phyloP scores from a whole-genome alignment of 2,797 vertebrate species.

The Meriones psammophilus region DNA sequence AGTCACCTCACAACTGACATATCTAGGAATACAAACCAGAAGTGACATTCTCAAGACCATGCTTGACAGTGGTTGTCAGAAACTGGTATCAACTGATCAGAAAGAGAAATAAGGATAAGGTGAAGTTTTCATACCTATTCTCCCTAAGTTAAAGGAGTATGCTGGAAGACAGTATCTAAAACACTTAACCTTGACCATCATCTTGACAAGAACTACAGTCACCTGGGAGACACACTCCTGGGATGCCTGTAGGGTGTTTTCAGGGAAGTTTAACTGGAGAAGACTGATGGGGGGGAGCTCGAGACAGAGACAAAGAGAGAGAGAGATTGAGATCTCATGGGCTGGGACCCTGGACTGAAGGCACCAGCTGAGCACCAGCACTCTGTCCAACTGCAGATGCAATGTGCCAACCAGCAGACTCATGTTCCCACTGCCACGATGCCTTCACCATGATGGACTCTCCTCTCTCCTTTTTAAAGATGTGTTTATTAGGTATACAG shows the following conservation, averaged over 20 bases:
- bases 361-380: background rate
- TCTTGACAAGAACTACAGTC: background rate
- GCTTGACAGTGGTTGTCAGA: background rate
- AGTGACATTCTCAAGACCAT: background rate
- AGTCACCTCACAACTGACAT: background rate
- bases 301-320: no score
- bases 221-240: background rate
- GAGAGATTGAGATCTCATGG: no score
- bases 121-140: background rate
- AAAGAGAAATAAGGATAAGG: background rate
- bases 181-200: background rate
- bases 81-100: background rate
- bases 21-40: background rate
- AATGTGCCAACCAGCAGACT: background rate
- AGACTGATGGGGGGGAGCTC: background rate
- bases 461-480: background rate
- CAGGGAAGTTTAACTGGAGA: background rate
- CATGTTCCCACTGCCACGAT: background rate
- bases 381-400: background rate
- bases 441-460: no score
- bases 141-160: background rate
- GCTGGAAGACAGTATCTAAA: background rate
- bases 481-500: no score
- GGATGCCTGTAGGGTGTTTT: background rate
- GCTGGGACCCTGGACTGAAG: background rate